Percentiles rank a stretch among this genome's conserved stretches.
These are phyloP conservation scores for Holotrichia oblita DNA, from an alignment of 1,140 invertebrate genomes.

Conservation along the genomic window DNA sequence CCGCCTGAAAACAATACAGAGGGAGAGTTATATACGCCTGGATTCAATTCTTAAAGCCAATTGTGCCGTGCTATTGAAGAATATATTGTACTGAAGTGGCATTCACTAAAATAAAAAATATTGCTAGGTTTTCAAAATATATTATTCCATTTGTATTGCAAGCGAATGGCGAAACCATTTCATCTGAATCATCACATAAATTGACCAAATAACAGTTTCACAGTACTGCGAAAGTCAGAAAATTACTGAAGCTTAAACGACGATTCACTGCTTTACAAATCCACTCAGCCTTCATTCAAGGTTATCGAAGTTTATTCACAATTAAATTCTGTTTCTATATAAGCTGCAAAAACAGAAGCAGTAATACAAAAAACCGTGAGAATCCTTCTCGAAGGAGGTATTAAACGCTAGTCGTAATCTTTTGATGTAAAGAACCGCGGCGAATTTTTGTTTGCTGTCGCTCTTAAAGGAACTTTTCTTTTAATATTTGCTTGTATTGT, in stretches of 20 bases:
- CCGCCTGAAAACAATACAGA: constrained; percentile 4
- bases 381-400: neutral
- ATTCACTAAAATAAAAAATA: too few species aligned
- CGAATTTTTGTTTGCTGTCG: neutral
- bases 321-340: constrained; percentile 14
- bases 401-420: neutral
- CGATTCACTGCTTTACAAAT: neutral
- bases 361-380: neutral
- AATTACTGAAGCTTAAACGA: constrained; percentile 13
- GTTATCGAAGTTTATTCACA: neutral
- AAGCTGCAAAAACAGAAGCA: neutral
- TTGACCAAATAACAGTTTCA: neutral
- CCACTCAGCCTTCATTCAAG: neutral
- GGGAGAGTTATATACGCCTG: neutral
- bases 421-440: neutral
- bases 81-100: neutral
- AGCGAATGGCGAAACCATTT: too few species aligned
- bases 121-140: too few species aligned
- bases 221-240: neutral
- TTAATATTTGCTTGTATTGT: neutral
- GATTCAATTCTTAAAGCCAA: neutral
- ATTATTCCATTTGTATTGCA: too few species aligned
- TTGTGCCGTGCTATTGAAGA: neutral
- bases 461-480: neutral
- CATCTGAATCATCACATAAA: neutral